Evolutionary conservation across 2,113 vertebrate genomes (phyloP), one percentile per base, ranked within the genome.

Genomic region (Toxotes chatareus): DNA sequence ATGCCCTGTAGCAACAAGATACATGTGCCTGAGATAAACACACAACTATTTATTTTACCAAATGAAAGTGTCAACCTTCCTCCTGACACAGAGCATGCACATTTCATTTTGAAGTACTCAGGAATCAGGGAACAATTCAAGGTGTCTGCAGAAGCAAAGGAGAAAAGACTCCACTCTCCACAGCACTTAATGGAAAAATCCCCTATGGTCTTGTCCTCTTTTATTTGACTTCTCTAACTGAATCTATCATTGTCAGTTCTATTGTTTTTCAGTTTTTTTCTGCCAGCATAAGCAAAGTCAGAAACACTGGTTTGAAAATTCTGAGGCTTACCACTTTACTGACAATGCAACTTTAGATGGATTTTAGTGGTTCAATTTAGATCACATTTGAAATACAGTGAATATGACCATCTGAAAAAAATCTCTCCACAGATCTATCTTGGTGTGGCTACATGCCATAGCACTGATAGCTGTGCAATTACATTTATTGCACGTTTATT

Each of bases 141-240:
- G 55, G 67, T 82, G 68, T 84, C 86, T 67, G 65, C 83, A 88
- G 80, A 64, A 73, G 65, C 78, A 76, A 75, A 85, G 70, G 57
- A 76, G 73, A 86, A 86, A 79, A 63, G 64, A 61, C 60, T 69
- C 64, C 68, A 47, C 69, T 83, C 67, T 51, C 1, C 55, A 77
- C 31, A 69, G 69, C 63, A 62, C 81, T 66, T 71, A 44, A 74
- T 76, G 83, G 87, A 91, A 86, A 91, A 90, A 82, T 82, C 75
- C 79, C 81, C 67, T 76, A 67, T 23, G 51, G 64, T 82, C 65
- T 38, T 69, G 63, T 71, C 23, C 2, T 75, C 44, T 77, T 68
- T 67, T 65, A 78, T 72, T 75, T 65, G 65, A 23, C 49, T 68
- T 68, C 55, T 80, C 49, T 79, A 64, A 81, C 66, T 78, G 34